Conservation (phyloP, 1,140 invertebrate species). For the Galleria mellonella region DNA sequence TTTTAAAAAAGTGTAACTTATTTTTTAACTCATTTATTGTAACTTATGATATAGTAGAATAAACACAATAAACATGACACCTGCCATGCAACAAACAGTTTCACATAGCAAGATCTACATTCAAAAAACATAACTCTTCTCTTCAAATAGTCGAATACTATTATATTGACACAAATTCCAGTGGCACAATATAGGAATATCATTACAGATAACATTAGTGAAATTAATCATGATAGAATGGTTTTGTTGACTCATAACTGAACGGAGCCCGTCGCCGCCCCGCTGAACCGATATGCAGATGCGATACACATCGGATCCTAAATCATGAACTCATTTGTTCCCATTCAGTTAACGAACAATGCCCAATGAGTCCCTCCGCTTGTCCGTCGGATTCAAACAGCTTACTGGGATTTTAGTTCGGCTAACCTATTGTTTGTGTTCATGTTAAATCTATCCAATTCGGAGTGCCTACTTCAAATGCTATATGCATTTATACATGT, state of each 20-base stretch:
- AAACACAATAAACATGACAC: too few relatives aligned
- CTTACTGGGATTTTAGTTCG: slow-evolving; percentile 34
- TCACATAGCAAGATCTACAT: neutral
- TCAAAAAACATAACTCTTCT: too few relatives aligned
- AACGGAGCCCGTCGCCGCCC: slow-evolving; percentile 21
- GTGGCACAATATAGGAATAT: too few relatives aligned
- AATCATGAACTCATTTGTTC: slow-evolving; percentile 59
- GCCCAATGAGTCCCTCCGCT: slow-evolving; percentile 34
- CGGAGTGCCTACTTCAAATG: slow-evolving; percentile 2
- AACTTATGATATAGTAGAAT: too few relatives aligned
- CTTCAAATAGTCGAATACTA: too few relatives aligned
- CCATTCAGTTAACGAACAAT: slow-evolving; percentile 57
- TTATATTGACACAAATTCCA: too few relatives aligned
- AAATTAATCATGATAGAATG: too few relatives aligned
- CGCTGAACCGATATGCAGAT: slow-evolving; percentile 25
- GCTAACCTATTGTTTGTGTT: slow-evolving; percentile 20
- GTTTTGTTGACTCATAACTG: slow-evolving; percentile 32
- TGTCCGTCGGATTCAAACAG: slow-evolving; percentile 25
- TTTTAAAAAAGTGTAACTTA: too few relatives aligned
- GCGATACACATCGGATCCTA: slow-evolving; percentile 40
- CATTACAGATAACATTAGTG: too few relatives aligned
- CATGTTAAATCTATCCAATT: slow-evolving; percentile 10
- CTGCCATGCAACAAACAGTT: neutral
- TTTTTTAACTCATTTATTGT: too few relatives aligned
- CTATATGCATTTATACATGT: too few relatives aligned